Evolutionary conservation across 2,888 invertebrate genomes (phyloP), one percentile per base, ranked within the genome.

Genomic region (Icerya purchasi): DNA sequence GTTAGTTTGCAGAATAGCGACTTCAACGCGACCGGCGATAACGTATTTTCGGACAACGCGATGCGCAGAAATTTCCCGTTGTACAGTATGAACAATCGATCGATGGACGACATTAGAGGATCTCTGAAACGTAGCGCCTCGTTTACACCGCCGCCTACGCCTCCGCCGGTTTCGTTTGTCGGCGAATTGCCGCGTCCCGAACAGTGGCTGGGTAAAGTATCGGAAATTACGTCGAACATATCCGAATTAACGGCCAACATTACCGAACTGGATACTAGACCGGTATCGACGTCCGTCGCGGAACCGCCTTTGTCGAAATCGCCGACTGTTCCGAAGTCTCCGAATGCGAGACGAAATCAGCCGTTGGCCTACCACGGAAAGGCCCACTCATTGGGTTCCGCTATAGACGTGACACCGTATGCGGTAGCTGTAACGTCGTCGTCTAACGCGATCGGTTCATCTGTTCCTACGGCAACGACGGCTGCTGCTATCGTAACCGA

Each of bases 141-240:
- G 2, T 20, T 60, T 18, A 60, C 60, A n/a, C 60, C 60, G 2
- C 60, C 61, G 60, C 62, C 64, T 55, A 65, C 63, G 62, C 65
- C 64, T 65, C 67, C 49, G 63, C 67, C 66, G 19, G 66, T 69
- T 25, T 67, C 71, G 56, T 67, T 65, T 62, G 68, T 69, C 14
- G 66, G 70, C 55, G 65, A 65, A 63, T 66, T 66, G 59, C 87
- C 86, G 23, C 83, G 82, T 71, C 85, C 87, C 0, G 87, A 87
- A 66, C 86, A 86, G 67, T 87, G 86, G 87, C 72, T 88, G 64
- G 86, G 84, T 8, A 80, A 83, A 66, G 79, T 85, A 53, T 80
- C 81, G n/a, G 61, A 18, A 77, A 76, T 77, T 63, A 75, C 75
- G 67, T 79, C 77, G 58, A 61, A 52, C 52, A 61, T 58, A 19